phyloP scores from a whole-genome alignment of 2,113 vertebrate genomes.

The Ovis canadensis region DNA sequence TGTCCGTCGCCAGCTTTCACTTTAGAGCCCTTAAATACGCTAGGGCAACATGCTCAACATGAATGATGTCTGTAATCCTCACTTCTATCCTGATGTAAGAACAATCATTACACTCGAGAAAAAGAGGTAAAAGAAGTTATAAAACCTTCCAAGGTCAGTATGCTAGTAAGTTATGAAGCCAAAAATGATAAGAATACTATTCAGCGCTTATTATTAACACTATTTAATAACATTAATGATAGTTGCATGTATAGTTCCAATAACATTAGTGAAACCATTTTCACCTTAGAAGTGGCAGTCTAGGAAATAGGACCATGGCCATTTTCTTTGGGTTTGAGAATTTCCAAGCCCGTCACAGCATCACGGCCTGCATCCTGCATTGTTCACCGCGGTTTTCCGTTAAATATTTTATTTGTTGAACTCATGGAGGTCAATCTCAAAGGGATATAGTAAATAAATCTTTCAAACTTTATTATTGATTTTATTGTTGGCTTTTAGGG shows the following conservation, averaged over 20 bases:
- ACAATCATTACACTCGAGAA: background rate
- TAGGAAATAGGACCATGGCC: fast-evolving
- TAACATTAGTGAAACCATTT: background rate
- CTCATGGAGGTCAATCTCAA: background rate
- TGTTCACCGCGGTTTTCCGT: background rate
- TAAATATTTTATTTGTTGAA: background rate
- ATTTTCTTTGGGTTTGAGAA: background rate
- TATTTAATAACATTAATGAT: background rate
- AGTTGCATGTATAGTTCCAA: background rate
- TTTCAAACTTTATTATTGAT: background rate
- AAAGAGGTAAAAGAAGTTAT: background rate
- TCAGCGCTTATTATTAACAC: background rate
- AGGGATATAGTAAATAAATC: background rate
- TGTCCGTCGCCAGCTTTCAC: fast-evolving
- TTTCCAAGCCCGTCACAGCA: background rate
- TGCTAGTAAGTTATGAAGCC: background rate
- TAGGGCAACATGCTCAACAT: background rate
- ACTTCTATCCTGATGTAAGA: background rate
- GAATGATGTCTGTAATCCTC: background rate
- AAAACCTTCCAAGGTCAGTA: background rate
- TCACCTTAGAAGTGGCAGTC: background rate
- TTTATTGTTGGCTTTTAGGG: background rate
- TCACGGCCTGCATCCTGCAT: too few relatives aligned
- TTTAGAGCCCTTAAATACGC: background rate
- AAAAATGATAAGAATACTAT: background rate